Base-by-base conservation (phyloP, 2,888 invertebrate species). In the Drosophila longiperda region DNA sequence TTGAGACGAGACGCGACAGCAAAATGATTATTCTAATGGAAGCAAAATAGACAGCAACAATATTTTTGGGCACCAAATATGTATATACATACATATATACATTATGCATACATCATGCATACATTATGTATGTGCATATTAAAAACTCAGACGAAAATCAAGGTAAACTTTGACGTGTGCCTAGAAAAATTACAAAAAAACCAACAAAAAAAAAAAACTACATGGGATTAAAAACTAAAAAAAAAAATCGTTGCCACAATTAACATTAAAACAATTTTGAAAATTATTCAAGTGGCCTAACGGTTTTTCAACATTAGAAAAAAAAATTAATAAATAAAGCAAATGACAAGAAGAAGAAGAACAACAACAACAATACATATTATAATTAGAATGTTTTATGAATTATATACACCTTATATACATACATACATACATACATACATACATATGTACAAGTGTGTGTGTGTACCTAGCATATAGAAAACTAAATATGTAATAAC, bases 31-130 rank as follows among this genome's bases (percentile, higher is more conserved):
- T 64, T 36, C 26, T 26, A 29, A 57, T 49, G 34, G 33, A 60
- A 66, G 55, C 36, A 66, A 72, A 66, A 66, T 69, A 67, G 64
- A 85, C 83, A 85, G 76, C 80, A 85, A 84, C 85, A 85, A 85
- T 85, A 85, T 87, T 84, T 82, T 85, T 85, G 87, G 85, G 85
- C 85, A 85, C 85, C 87, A 85, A 84, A 80, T 77, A 82, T 77
- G 80, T 72, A 74, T 75, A 78, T 68, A 63, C 34, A 57, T 42
- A 59, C 42, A 55, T 60, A 42, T 26, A 12, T 36, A 61, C 36
- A 63, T 42, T 33, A 36, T 15, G 20, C 38, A 36, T n/a, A 36
- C 17, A 45, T 45, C 15, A 3, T 45, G 23, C 45, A 23, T 45
- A 23, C 23, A 52, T 6, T 8, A n/a, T 48, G 23, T 34, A 23